Conservation (phyloP, 2,888 invertebrate species). For the Erannis defoliaria region DNA sequence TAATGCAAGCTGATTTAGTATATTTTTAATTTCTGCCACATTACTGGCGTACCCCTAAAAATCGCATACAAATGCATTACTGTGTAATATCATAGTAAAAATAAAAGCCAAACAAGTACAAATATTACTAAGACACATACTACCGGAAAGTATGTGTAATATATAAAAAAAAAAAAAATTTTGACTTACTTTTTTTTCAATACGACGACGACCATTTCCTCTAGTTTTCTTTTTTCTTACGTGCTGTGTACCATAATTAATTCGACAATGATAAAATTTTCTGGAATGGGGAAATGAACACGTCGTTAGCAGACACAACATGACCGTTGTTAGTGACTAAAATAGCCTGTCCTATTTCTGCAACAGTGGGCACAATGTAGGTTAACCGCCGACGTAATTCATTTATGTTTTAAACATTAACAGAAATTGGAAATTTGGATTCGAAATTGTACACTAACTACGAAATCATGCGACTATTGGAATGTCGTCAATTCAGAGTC, state of each 20-base stretch:
- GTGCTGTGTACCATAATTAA: background rate
- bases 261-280: background rate
- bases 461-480: constrained; percentile 37
- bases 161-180: too few relatives aligned
- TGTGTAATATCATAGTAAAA: too few relatives aligned
- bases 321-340: constrained; percentile 4
- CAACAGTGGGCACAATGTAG: constrained; percentile 13
- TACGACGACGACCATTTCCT: too few relatives aligned
- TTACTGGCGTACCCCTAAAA: too few relatives aligned
- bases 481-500: constrained; percentile 58
- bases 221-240: background rate
- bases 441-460: constrained; percentile 14
- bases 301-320: constrained; percentile 16
- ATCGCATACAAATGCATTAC: too few relatives aligned
- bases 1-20: too few relatives aligned
- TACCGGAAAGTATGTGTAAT: too few relatives aligned
- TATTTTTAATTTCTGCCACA: too few relatives aligned
- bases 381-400: constrained; percentile 12
- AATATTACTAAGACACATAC: too few relatives aligned
- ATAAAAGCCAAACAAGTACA: too few relatives aligned
- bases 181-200: too few relatives aligned
- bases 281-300: constrained; percentile 11
- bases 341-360: constrained; percentile 19
- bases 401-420: constrained; percentile 18
- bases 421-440: constrained; percentile 20